Base-by-base conservation (phyloP, 2,888 invertebrate genomes). In the Drosophila basisetae region DNA sequence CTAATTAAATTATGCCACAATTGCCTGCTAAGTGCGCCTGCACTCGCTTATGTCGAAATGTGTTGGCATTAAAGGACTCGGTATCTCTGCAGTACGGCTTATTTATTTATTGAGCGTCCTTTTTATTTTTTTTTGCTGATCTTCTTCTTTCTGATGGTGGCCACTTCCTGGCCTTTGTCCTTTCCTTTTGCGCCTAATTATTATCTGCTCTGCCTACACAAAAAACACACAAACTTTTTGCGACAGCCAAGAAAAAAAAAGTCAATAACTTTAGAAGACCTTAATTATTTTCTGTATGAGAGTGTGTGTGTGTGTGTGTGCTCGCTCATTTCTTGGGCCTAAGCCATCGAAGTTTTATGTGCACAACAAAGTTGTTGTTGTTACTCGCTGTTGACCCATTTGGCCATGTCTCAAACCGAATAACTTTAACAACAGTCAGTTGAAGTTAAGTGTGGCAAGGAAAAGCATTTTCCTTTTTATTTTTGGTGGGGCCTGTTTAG, bases 1-100 rank as follows among this genome's bases (percentile, higher is more conserved):
- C 73, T 87, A 87, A 87, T 87, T 87, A 87, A 87, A 87, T 87
- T 87, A 87, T 90, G 76, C 81, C 77, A 54, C 87, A 89, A 87
- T 87, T 90, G 87, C 86, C 90, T 87, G 87, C 86, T 90, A 90
- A 87, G 90, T 89, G 81, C 84, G 84, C 80, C 65, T 69, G 79
- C 80, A 79, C 80, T 85, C 76, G 80, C 67, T 74, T 72, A 72
- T 77, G 70, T 80, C 58, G 66, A 75, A 79, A 81, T 73, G 74
- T 83, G 80, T 71, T 39, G 69, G 81, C 73, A 84, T 84, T 86
- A 75, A 66, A 60, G 76, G 66, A 65, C 63, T 58, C 50, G 69
- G 71, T 55, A 49, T 68, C 66, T 67, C 60, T 59, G 68, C 63
- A 22, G 60, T 65, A 53, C 63, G 41, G 62, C 66, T 76, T 75